phyloP scores from a whole-genome alignment of 2,113 vertebrate genomes.

The Sander lucioperca region DNA sequence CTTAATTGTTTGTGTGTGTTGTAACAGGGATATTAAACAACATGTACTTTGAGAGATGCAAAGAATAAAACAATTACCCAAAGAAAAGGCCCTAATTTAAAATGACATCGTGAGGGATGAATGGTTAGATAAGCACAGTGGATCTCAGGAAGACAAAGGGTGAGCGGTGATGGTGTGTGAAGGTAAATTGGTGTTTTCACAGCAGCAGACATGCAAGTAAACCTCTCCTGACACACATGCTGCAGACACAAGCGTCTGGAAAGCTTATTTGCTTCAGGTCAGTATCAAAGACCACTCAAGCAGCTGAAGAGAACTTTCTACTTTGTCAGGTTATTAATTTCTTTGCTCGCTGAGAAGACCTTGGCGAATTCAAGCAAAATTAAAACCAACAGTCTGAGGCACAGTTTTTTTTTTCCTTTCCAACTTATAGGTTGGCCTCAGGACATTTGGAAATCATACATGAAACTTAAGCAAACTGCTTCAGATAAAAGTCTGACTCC shows the following conservation, averaged over 20 bases:
- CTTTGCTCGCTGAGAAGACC: slow-evolving; percentile 38
- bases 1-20: too few species aligned
- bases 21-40: neutral
- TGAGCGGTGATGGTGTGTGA: slow-evolving; percentile 42
- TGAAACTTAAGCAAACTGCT: slow-evolving; percentile 4
- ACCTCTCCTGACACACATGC: slow-evolving; percentile 40
- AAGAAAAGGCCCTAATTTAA: neutral
- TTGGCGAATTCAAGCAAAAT: slow-evolving; percentile 46
- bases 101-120: neutral
- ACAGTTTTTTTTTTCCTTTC: neutral
- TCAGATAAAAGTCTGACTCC: neutral
- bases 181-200: slow-evolving; percentile 52
- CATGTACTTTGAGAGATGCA: neutral
- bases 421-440: slow-evolving; percentile 2
- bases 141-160: slow-evolving; percentile 1
- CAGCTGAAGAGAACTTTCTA: slow-evolving; percentile 34
- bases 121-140: neutral
- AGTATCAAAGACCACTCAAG: slow-evolving; percentile 10
- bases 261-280: slow-evolving; percentile 49
- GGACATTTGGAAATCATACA: slow-evolving; percentile 25
- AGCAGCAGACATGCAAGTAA: slow-evolving; percentile 36
- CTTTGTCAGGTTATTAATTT: slow-evolving; percentile 60
- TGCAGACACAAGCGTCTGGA: slow-evolving; percentile 25
- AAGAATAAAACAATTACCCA: neutral
- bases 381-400: slow-evolving; percentile 44